Evolutionary conservation across 2,113 vertebrate genomes (phyloP).

Genomic region (Chionis minor): DNA sequence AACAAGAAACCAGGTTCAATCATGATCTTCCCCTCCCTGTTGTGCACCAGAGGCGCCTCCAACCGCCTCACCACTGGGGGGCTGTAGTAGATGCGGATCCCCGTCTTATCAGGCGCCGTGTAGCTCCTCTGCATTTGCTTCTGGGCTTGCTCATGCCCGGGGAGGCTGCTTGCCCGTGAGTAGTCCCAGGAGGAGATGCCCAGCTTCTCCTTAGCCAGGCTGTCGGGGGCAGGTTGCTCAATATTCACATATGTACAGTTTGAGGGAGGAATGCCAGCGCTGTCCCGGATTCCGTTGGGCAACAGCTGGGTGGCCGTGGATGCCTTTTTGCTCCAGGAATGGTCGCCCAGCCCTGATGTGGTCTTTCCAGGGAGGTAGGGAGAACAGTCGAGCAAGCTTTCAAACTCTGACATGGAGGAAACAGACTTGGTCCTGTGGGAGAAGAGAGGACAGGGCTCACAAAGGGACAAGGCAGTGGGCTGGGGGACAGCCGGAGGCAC

Average conservation of each 20-base stretch:
- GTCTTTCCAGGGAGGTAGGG: slow-evolving; percentile 77
- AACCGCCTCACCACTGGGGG: slow-evolving; percentile 86
- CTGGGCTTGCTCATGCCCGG: slow-evolving; percentile 71
- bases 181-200: slow-evolving; percentile 86
- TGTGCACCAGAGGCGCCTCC: slow-evolving; percentile 75
- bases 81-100: slow-evolving; percentile 97
- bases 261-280: slow-evolving; percentile 74
- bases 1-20: slow-evolving; percentile 82
- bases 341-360: slow-evolving; percentile 36
- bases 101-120: slow-evolving; percentile 92
- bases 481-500: neutral
- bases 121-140: slow-evolving; percentile 91
- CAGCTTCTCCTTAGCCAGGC: slow-evolving; percentile 79
- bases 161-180: slow-evolving; percentile 67
- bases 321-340: slow-evolving; percentile 67
- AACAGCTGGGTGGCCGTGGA: slow-evolving; percentile 43
- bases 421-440: slow-evolving; percentile 84
- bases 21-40: slow-evolving; percentile 80
- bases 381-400: slow-evolving; percentile 82
- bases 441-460: neutral
- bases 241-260: slow-evolving; percentile 76
- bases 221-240: slow-evolving; percentile 64
- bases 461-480: fast-evolving
- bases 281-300: slow-evolving; percentile 66
- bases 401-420: slow-evolving; percentile 83